Evolutionary conservation across 2,888 invertebrate species (phyloP), one percentile per base, ranked within the genome.

Genomic region (Leucoma salicis): DNA sequence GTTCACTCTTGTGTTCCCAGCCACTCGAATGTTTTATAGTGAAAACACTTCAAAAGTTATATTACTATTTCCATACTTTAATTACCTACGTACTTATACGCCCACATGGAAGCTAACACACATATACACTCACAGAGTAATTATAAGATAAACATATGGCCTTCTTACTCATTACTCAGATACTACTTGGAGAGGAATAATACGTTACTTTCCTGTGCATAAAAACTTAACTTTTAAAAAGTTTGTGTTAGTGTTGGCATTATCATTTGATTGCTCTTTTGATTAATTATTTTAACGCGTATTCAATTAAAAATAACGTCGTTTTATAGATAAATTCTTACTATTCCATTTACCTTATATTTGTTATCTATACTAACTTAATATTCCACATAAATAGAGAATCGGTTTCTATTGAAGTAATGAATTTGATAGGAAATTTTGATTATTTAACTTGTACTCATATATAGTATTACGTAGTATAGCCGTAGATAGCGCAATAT

Each of bases 21-120:
- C 74, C 84, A 86, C 87, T 87, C 76, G 79, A 84, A 63, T 64
- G 74, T 86, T 86, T 88, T 86, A 88, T 88, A 83, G 84, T 74
- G 83, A 88, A 88, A 87, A 87, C 87, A 88, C 88, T 88, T 87
- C 82, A 87, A 88, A 87, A 84, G 74, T 78, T 74, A 88, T 86
- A 85, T 84, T 82, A 87, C 88, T 88, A 87, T 87, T 85, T 86
- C 85, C 82, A 87, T 86, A 82, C 82, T 84, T 85, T 86, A 86
- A 87, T 87, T 85, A 65, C 64, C 86, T 85, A 65, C 64, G 73
- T 71, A 80, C 81, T 75, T 70, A 74, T 57, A 74, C 78, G 75
- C 81, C 77, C 80, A 78, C 81, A 81, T 70, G 60, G 41, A 67
- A 52, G 57, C 49, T 48, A 47, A 45, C 51, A 42, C 55, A 61